Base-by-base conservation (phyloP, 2,888 invertebrate species). In the Meiosimyza decipiens region DNA sequence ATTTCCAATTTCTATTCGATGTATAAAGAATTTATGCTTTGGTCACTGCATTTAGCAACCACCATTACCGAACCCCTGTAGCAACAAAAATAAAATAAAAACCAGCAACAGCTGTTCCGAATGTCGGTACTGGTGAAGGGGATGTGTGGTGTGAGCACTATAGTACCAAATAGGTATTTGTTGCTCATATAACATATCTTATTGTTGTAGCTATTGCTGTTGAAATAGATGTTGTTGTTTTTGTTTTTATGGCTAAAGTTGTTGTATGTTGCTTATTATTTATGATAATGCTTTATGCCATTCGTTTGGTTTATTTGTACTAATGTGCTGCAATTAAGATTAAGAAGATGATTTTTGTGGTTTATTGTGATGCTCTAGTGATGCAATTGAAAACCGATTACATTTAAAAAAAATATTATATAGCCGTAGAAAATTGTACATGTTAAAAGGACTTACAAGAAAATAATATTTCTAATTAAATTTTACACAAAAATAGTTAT, bases 281-380 rank as follows among this genome's bases (percentile, higher is more conserved):
- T 85, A 85, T 83, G 83, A 82, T 85, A 85, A 85, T 85, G 85
- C 81, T 79, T 49, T 13, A 79, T 79, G 83, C 78, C 83, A 84
- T 85, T 83, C 82, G 79, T 84, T 83, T 82, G 83, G 83, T 83
- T 85, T 83, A 85, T 83, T 82, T 64, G 82, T 83, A 82, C 82
- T 85, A 84, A 85, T 85, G 86, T 85, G 85, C 80, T 80, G 80
- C 84, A 85, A 84, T 85, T 85, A 85, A 85, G 85, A 85, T 85
- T 85, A 84, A 83, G 83, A 82, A 79, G 80, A 83, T 80, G 82
- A 79, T 80, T 84, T 79, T 80, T 79, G 77, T 59, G 63, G 72
- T 57, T 40, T 67, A 47, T 63, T 16, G 63, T 63, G 47, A 49
- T 63, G 18, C 16, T n/a, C 11, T 50, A 15, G 52, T 40, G 11